Percentiles rank a stretch among this genome's conserved stretches.
Evolutionary conservation across 2,797 vertebrate genomes (phyloP).

Genomic region (Rhinogobio ventralis): DNA sequence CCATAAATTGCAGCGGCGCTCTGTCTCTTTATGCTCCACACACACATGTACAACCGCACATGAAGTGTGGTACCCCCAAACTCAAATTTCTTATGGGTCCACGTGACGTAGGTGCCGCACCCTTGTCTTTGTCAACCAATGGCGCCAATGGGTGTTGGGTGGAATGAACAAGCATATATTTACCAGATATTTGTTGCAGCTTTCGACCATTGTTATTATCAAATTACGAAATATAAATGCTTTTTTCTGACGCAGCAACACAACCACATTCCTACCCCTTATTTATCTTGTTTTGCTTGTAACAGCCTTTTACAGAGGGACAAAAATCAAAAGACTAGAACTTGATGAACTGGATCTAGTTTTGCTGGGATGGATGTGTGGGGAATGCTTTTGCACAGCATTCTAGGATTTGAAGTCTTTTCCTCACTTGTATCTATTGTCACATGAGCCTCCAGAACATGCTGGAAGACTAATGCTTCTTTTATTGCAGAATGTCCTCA

Average conservation of each 20-base stretch:
- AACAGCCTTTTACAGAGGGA: conserved; percentile 31
- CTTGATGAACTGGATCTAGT: conserved; percentile 70
- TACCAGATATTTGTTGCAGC: conserved; percentile 40
- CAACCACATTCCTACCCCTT: conserved; percentile 49
- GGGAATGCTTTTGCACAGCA: conserved; percentile 65
- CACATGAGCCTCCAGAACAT: conserved; percentile 58
- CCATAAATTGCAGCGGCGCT: conserved; percentile 26
- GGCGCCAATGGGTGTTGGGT: not conserved
- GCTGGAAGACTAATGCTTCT: conserved; percentile 57
- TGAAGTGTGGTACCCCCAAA: conserved; percentile 29
- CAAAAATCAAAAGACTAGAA: conserved; percentile 49
- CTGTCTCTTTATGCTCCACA: conserved; percentile 49
- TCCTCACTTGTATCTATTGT: conserved; percentile 49
- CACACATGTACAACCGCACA: conserved; percentile 9
- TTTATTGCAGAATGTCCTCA: conserved; percentile 39
- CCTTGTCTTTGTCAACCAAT: not conserved
- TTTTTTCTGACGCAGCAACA: conserved; percentile 61
- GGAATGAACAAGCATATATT: conserved; percentile 30
- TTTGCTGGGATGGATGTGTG: conserved; percentile 58
- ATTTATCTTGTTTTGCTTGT: conserved; percentile 48
- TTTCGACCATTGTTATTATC: conserved; percentile 64
- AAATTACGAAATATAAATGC: conserved; percentile 60
- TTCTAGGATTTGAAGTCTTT: conserved; percentile 66
- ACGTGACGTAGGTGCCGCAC: not conserved
- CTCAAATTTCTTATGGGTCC: conserved; percentile 9